phyloP scores from a whole-genome alignment of 2,797 vertebrate genomes.

The Lophotriccus pileatus region DNA sequence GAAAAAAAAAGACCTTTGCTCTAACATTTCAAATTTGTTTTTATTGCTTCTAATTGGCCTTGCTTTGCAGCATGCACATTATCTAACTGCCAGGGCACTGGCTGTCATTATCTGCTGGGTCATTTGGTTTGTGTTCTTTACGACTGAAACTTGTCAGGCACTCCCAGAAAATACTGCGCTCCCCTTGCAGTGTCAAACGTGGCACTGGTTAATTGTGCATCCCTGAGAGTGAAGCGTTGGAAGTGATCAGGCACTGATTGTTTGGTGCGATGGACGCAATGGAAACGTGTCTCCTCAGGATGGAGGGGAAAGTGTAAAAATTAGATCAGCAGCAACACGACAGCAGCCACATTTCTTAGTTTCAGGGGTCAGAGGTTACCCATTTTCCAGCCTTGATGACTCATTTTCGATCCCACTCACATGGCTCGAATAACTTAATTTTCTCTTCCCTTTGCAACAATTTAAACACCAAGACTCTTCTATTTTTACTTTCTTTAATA shows the following conservation, averaged over 20 bases:
- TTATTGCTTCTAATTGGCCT: slow-evolving; percentile 60
- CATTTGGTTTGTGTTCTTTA: slow-evolving; percentile 43
- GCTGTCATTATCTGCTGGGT: slow-evolving; percentile 37
- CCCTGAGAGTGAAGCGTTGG: slow-evolving; percentile 21
- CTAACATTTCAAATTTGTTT: slow-evolving; percentile 49
- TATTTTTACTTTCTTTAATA: neutral
- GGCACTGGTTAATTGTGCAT: slow-evolving; percentile 19
- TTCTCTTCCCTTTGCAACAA: neutral
- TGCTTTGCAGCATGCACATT: slow-evolving; percentile 20
- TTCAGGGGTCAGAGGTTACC: slow-evolving; percentile 35
- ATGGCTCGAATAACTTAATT: neutral
- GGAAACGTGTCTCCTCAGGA: neutral
- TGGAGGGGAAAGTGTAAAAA: neutral
- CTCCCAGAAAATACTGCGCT: neutral
- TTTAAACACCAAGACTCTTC: neutral
- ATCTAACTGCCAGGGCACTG: slow-evolving; percentile 12
- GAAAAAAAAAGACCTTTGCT: slow-evolving; percentile 27
- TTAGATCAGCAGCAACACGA: slow-evolving; percentile 14
- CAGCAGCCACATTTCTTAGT: neutral
- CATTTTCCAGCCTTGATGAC: slow-evolving; percentile 34
- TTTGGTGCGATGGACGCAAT: neutral
- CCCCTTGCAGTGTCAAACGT: neutral
- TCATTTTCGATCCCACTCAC: slow-evolving; percentile 21
- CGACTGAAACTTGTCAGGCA: slow-evolving; percentile 18
- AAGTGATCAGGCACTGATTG: slow-evolving; percentile 43